phyloP scores from a whole-genome alignment of 2,888 invertebrate species.

The Euphydryas editha region DNA sequence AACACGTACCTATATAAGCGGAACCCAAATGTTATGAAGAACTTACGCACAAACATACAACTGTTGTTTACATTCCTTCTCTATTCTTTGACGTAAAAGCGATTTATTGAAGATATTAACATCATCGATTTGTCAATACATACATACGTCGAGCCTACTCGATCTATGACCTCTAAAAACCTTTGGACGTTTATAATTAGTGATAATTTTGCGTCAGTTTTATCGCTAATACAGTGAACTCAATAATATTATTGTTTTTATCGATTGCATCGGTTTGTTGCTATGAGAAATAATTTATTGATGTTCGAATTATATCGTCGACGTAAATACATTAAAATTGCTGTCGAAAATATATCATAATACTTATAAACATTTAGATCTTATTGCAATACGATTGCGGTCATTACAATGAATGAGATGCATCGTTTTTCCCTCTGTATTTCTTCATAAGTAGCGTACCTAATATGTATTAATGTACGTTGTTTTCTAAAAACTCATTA shows the following conservation, averaged over 20 bases:
- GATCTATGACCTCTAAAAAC: constrained; percentile 29
- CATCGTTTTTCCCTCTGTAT: constrained; percentile 9
- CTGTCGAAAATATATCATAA: background rate
- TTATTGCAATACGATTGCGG: background rate
- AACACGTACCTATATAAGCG: background rate
- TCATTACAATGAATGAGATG: background rate
- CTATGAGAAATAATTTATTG: background rate
- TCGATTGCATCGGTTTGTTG: constrained; percentile 20
- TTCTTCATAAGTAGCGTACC: background rate
- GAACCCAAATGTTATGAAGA: constrained; percentile 13
- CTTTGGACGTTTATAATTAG: constrained; percentile 17
- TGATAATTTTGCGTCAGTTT: constrained; percentile 34
- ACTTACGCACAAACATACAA: constrained; percentile 15
- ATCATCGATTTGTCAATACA: constrained; percentile 28
- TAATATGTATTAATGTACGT: background rate
- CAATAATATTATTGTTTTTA: constrained; percentile 31
- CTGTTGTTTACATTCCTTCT: constrained; percentile 23
- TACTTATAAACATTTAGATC: background rate
- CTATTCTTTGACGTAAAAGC: constrained; percentile 30
- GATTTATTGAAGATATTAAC: constrained; percentile 25
- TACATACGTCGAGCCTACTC: constrained; percentile 34
- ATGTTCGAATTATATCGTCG: background rate
- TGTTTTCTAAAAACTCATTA: background rate
- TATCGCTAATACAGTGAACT: constrained; percentile 19
- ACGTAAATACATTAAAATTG: background rate